phyloP scores from a whole-genome alignment of 2,888 invertebrate species.

The Portevinia maculata region DNA sequence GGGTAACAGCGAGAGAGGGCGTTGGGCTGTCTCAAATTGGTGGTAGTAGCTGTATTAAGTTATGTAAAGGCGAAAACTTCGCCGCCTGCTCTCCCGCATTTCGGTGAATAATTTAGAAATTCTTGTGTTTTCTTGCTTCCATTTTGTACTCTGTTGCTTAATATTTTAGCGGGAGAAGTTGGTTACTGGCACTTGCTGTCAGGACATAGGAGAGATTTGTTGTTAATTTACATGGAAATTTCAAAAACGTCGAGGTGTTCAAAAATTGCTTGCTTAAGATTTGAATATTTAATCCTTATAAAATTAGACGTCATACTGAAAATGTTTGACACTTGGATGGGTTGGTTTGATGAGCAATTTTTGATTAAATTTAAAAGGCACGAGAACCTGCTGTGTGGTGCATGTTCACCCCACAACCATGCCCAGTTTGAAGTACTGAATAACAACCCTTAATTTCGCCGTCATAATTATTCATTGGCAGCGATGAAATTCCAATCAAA shows the following conservation, averaged over 20 bases:
- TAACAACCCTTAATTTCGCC: conserved; percentile 37
- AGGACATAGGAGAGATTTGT: conserved; percentile 72
- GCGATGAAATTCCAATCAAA: conserved; percentile 56
- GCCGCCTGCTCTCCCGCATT: conserved; percentile 67
- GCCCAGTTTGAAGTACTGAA: not conserved
- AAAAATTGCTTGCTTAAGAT: conserved; percentile 73
- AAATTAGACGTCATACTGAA: conserved; percentile 70
- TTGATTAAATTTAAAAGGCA: conserved; percentile 63
- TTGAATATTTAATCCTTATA: conserved; percentile 71
- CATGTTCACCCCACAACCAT: not conserved
- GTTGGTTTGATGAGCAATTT: conserved; percentile 65
- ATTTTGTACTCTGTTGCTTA: conserved; percentile 46
- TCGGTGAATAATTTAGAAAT: conserved; percentile 72
- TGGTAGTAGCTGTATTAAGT: conserved; percentile 62
- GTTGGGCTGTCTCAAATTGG: conserved; percentile 27
- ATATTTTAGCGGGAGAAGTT: conserved; percentile 56
- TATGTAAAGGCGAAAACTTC: conserved; percentile 72
- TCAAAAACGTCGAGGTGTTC: conserved; percentile 71
- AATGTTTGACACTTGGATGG: conserved; percentile 73
- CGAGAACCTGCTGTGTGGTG: conserved; percentile 4
- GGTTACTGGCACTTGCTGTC: conserved; percentile 72
- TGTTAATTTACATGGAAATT: conserved; percentile 74
- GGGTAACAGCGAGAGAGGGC: conserved; percentile 17
- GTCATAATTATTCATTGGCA: conserved; percentile 58
- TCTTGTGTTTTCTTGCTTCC: conserved; percentile 35